Conservation (phyloP, 1,140 invertebrate genomes). For the Drusus annulatus region DNA sequence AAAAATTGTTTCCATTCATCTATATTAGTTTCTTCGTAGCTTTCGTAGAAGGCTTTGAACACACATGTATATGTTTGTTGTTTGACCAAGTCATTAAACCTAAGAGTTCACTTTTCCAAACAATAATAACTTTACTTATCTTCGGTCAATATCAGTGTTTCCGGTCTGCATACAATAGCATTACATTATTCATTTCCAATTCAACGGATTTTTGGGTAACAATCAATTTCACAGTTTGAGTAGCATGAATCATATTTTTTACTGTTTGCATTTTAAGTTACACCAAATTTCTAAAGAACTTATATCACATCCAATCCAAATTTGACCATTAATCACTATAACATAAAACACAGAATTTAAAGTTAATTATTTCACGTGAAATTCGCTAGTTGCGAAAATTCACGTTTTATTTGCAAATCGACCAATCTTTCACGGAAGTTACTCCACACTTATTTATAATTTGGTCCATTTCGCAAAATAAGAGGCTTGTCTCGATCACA, state of each 20-base stretch:
- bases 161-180: neutral
- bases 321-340: neutral
- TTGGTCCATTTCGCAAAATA: neutral
- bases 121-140: constrained; percentile 7
- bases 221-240: constrained; percentile 29
- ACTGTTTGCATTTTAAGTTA: neutral
- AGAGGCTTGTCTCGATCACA: neutral
- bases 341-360: neutral
- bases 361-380: neutral
- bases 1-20: neutral
- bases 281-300: neutral
- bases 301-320: neutral
- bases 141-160: neutral
- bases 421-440: too few species aligned
- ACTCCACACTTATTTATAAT: neutral
- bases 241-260: constrained; percentile 5
- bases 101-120: neutral
- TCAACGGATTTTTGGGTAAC: neutral
- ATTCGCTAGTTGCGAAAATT: neutral
- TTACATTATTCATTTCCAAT: constrained; percentile 10
- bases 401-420: neutral
- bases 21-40: too few species aligned
- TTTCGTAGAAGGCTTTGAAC: neutral
- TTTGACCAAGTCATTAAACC: neutral
- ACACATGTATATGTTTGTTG: neutral